Conservation (phyloP, 1,140 invertebrate species). For the Goniozus legneri region DNA sequence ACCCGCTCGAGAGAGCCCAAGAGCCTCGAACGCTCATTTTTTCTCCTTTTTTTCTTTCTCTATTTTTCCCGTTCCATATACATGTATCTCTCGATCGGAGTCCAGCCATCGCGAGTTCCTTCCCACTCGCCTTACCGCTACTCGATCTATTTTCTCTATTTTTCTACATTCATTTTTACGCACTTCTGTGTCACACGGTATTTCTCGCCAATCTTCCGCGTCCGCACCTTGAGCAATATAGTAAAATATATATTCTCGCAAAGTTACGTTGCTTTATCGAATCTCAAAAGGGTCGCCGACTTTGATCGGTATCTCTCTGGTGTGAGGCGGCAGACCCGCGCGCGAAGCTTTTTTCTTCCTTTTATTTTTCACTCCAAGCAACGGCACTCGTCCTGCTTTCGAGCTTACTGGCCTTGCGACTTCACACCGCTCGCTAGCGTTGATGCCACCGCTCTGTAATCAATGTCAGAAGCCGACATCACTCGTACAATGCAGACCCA, state of each 20-base stretch:
- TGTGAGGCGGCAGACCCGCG: slow-evolving; percentile 2
- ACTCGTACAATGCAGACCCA: slow-evolving; percentile 15
- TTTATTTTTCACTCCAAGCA: no score
- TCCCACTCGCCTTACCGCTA: slow-evolving; percentile 9
- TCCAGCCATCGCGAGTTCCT: background rate
- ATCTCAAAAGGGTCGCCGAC: slow-evolving; percentile 14
- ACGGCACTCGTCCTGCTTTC: no score
- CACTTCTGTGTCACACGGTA: no score
- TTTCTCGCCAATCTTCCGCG: no score
- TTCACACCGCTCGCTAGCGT: slow-evolving; percentile 21
- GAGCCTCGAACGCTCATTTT: slow-evolving; percentile 8
- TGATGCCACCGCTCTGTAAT: slow-evolving; percentile 34
- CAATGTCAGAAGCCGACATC: slow-evolving; percentile 27
- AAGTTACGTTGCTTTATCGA: no score
- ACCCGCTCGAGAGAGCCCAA: slow-evolving; percentile 35
- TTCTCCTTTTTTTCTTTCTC: slow-evolving; percentile 12
- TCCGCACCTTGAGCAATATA: no score
- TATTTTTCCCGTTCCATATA: background rate
- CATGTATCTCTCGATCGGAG: no score
- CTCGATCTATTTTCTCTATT: slow-evolving; percentile 10
- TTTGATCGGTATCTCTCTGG: slow-evolving; percentile 28
- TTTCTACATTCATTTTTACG: slow-evolving; percentile 21
- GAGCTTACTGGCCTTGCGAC: slow-evolving; percentile 20
- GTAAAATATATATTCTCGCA: no score
- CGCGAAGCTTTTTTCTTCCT: slow-evolving; percentile 11